Percentiles rank a stretch among this genome's conserved stretches.
Conservation (phyloP, 2,113 vertebrate species). For the Ceratotherium simum region DNA sequence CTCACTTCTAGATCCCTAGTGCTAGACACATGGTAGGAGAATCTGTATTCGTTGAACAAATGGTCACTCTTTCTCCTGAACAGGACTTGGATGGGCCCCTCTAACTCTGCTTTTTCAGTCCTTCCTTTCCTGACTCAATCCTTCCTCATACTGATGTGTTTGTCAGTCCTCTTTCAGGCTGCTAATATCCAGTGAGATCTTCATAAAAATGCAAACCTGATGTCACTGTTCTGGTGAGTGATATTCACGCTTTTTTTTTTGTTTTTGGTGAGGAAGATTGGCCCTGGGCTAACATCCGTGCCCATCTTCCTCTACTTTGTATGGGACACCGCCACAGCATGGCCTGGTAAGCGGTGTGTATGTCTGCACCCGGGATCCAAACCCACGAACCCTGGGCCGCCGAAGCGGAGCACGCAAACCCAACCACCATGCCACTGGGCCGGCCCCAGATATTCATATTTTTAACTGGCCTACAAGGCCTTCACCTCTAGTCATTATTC, state of each 20-base stretch:
- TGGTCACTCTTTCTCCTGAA: not conserved
- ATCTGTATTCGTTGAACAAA: not conserved
- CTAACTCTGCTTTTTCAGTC: not conserved
- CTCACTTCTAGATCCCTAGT: not conserved
- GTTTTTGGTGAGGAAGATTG: too few relatives aligned
- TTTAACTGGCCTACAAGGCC: not conserved
- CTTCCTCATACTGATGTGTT: not conserved
- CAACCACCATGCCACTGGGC: too few relatives aligned
- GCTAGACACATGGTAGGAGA: not conserved
- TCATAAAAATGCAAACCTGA: conserved; percentile 10
- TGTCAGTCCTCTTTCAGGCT: not conserved
- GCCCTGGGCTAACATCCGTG: too few relatives aligned
- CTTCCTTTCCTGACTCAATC: conserved; percentile 7
- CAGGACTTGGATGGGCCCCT: not conserved
- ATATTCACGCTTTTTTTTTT: too few relatives aligned
- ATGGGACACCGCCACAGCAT: too few relatives aligned
- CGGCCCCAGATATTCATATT: not conserved
- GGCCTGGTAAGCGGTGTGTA: too few relatives aligned
- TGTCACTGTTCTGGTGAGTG: not conserved
- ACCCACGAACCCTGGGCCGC: too few relatives aligned
- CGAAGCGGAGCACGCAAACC: too few relatives aligned
- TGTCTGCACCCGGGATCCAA: too few relatives aligned
- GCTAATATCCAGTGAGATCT: not conserved
- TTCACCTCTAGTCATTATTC: not conserved
- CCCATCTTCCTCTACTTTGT: too few relatives aligned